Evolutionary conservation across 2,888 invertebrate genomes (phyloP).

Genomic region (Sesamia inferens): DNA sequence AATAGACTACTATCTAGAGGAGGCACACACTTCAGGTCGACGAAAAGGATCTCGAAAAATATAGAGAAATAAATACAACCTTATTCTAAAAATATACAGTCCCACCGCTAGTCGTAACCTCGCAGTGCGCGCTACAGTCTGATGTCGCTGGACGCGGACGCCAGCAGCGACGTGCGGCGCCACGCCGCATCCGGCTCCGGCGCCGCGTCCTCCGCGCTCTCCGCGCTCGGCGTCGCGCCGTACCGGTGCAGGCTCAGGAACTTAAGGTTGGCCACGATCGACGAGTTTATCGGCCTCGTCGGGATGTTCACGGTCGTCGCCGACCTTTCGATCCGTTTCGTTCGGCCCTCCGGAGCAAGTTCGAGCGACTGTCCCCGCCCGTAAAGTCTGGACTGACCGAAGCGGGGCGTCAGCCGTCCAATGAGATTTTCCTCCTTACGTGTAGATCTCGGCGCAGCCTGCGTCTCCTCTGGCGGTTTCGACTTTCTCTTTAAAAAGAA

Average conservation of each 20-base stretch:
- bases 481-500: conserved; percentile 86
- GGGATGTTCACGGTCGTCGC: conserved; percentile 83
- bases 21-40: conserved; percentile 85
- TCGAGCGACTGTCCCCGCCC: conserved; percentile 86
- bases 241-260: conserved; percentile 86
- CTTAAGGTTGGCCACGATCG: conserved; percentile 84
- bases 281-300: conserved; percentile 82
- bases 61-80: conserved; percentile 81
- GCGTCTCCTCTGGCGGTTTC: conserved; percentile 77
- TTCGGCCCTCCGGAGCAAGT: conserved; percentile 72
- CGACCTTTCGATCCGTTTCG: conserved; percentile 83
- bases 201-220: conserved; percentile 26
- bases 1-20: conserved; percentile 78
- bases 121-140: conserved; percentile 71
- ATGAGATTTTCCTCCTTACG: conserved; percentile 84
- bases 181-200: conserved; percentile 57
- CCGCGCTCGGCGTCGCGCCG: conserved; percentile 77
- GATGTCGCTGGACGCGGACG: conserved; percentile 80
- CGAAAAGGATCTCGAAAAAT: conserved; percentile 83
- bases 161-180: conserved; percentile 72
- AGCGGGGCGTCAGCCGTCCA: conserved; percentile 85
- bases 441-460: conserved; percentile 64
- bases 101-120: conserved; percentile 31
- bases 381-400: conserved; percentile 84
- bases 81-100: conserved; percentile 65